Evolutionary conservation across 2,113 vertebrate species (phyloP).

Genomic region (Thamnophis sirtalis): DNA sequence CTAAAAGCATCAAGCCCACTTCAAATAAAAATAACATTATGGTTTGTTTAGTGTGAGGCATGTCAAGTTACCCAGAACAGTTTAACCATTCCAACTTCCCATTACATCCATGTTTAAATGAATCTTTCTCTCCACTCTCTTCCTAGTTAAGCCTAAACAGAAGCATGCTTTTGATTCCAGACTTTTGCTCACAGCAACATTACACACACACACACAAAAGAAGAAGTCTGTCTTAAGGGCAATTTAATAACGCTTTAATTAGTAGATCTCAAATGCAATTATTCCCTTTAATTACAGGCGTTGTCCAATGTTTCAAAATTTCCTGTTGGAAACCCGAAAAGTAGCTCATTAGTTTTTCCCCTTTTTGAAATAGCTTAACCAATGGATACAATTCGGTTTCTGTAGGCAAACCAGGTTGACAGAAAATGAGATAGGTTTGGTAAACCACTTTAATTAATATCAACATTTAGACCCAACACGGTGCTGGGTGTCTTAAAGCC

Average conservation of each 20-base stretch:
- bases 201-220: background rate
- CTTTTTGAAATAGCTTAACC: background rate
- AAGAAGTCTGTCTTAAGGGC: background rate
- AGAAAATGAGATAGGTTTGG: conserved; percentile 16
- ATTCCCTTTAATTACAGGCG: background rate
- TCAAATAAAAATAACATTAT: background rate
- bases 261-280: conserved; percentile 16
- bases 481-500: conserved; percentile 11
- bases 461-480: background rate
- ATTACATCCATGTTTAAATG: background rate
- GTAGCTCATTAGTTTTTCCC: background rate
- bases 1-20: background rate
- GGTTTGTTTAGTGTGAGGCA: background rate
- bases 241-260: conserved; percentile 24
- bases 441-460: conserved; percentile 26
- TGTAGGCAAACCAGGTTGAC: conserved; percentile 34
- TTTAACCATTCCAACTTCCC: background rate
- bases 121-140: background rate
- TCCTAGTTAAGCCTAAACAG: background rate
- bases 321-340: conserved; percentile 2
- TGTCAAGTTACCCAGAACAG: background rate
- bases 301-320: conserved; percentile 11
- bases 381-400: background rate
- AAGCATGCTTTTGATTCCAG: background rate
- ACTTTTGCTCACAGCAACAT: conserved; percentile 7